Base-by-base conservation (phyloP, 2,888 invertebrate genomes). In the Diogma glabrata region DNA sequence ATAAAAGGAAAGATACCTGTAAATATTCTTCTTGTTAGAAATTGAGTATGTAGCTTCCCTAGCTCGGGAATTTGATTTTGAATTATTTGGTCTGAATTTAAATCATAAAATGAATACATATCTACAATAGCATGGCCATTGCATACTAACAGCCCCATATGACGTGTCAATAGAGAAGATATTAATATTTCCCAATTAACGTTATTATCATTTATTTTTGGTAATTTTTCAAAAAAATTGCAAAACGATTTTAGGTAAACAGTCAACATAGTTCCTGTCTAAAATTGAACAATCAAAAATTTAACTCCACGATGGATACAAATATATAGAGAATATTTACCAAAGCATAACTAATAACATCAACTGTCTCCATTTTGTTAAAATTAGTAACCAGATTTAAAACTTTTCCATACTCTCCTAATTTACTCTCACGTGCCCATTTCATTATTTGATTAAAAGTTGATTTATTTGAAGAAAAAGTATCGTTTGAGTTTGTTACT, bases 1-100 rank as follows among this genome's bases (percentile, higher is more conserved):
- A 88, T 81, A 2, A 87, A 82, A 0, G 92, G 87, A 65, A 86
- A 91, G 61, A 93, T 85, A 1, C 84, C 91, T 3, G 89, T 84
- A 1, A 87, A 91, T 46, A 76, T 68, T 36, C 76, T 66, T 49
- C 72, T 59, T 55, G 72, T 69, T 3, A 60, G 22, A 2, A 57
- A 51, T 3, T 64, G 61, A 49, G 54, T 56, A 47, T 64, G 65
- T 48, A 66, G 54, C 30, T 26, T 55, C 0, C 65, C 64, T 7
- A 55, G 53, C 26, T 54, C 55, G 3, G 65, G 52, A 12, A n/a
- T n/a, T 4, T n/a, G 23, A 22, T 43, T 43, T 12, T 22, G n/a
- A n/a, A n/a, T n/a, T 12, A 8, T 14, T n/a, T 23, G 22, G 23
- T 14, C 22, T 7, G 43, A 54, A 20, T 64, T 55, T 49, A 60